Conservation (phyloP, 2,113 vertebrate species). For the Uropsilus gracilis region DNA sequence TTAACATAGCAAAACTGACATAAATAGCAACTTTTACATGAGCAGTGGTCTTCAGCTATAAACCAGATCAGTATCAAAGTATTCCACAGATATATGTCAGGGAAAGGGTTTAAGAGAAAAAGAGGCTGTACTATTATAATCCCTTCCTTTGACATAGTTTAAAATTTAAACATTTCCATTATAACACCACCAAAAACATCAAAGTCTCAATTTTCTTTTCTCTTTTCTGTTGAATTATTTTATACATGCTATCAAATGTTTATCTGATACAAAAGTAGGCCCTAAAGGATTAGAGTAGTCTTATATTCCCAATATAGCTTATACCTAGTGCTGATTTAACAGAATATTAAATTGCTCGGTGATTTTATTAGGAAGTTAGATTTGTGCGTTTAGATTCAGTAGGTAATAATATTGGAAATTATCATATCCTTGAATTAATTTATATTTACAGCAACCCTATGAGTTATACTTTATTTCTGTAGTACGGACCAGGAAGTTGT, state of each 20-base stretch:
- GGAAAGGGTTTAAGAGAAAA: not conserved
- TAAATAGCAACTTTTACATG: not conserved
- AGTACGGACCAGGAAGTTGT: not conserved
- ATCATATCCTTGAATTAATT: not conserved
- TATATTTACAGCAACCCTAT: not conserved
- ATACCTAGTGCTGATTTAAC: not conserved
- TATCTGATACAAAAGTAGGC: slow-evolving; percentile 5
- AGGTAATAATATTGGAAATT: not conserved
- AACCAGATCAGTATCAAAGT: not conserved
- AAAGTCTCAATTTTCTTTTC: not conserved
- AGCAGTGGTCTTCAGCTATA: not conserved
- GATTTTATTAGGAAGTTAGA: not conserved
- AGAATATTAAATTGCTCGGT: not conserved
- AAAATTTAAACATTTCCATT: not conserved
- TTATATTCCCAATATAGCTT: not conserved
- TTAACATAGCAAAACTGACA: not conserved
- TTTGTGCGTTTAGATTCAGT: not conserved
- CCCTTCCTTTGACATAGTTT: not conserved
- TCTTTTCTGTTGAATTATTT: not conserved
- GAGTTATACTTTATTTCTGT: not conserved
- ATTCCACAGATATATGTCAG: not conserved
- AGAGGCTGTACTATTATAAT: not conserved
- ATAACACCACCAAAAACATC: not conserved
- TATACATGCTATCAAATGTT: not conserved
- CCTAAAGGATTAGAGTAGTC: not conserved